phyloP scores from a whole-genome alignment of 2,888 invertebrate genomes.

The Monopis laevigella region DNA sequence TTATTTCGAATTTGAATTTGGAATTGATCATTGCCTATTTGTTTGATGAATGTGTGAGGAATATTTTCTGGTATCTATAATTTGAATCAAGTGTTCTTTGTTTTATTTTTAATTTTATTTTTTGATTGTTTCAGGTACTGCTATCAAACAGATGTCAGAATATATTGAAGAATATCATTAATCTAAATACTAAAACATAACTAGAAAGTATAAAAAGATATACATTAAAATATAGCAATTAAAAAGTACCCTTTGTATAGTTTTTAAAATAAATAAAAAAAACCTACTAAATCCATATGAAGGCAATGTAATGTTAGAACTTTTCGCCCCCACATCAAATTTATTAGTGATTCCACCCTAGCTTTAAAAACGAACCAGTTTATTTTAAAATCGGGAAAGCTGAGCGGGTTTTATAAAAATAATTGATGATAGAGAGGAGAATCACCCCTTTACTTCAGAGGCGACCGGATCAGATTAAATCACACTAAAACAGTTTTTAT shows the following conservation, averaged over 20 bases:
- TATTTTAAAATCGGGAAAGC: conserved; percentile 61
- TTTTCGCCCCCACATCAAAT: conserved; percentile 32
- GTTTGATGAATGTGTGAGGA: conserved; percentile 9
- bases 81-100: conserved; percentile 6
- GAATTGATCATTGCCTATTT: conserved; percentile 10
- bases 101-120: not conserved
- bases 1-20: not conserved
- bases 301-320: too few relatives aligned
- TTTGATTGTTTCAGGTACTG: conserved; percentile 3
- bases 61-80: not conserved
- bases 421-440: conserved; percentile 38
- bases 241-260: too few relatives aligned
- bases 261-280: too few relatives aligned
- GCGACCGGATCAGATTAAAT: not conserved
- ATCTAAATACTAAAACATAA: too few relatives aligned
- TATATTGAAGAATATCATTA: too few relatives aligned
- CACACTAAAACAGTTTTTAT: too few relatives aligned
- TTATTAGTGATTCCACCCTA: conserved; percentile 39
- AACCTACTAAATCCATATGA: too few relatives aligned
- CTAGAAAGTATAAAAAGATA: too few relatives aligned
- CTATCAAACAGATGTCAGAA: not conserved
- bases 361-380: conserved; percentile 32
- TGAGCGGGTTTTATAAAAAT: conserved; percentile 44
- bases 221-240: too few relatives aligned
- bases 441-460: not conserved